Conservation (phyloP, 1,140 invertebrate genomes). For the Monomorium pharaonis region DNA sequence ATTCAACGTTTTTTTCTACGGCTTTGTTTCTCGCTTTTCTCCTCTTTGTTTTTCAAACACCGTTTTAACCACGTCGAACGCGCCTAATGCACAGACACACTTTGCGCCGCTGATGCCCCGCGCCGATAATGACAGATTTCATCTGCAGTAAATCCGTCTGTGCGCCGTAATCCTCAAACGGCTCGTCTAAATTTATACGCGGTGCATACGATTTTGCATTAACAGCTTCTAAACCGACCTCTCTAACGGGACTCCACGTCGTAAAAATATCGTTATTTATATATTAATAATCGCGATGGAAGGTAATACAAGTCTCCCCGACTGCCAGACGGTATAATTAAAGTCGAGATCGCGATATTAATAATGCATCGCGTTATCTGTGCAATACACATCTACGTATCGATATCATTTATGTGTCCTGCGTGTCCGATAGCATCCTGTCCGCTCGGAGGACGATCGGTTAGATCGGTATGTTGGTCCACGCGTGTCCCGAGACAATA, state of each 20-base stretch:
- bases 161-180: background rate
- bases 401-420: background rate
- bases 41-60: background rate
- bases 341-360: background rate
- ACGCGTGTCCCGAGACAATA: slow-evolving; percentile 47
- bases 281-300: background rate
- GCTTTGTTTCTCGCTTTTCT: slow-evolving; percentile 9
- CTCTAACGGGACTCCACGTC: background rate
- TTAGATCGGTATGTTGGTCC: slow-evolving; percentile 52
- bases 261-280: background rate
- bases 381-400: background rate
- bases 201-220: slow-evolving; percentile 1
- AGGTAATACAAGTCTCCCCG: background rate
- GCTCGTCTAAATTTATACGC: slow-evolving; percentile 36
- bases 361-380: background rate
- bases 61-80: slow-evolving; percentile 10
- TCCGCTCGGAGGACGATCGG: slow-evolving; percentile 1
- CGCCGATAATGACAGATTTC: slow-evolving; percentile 45
- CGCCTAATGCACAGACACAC: slow-evolving; percentile 39
- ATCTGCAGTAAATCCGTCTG: slow-evolving; percentile 20
- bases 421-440: background rate
- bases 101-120: background rate
- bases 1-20: slow-evolving; percentile 57
- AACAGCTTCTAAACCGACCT: background rate
- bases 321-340: background rate